Base-by-base conservation (phyloP, 92 coral and sea anemone genomes). In the Metridium senile region DNA sequence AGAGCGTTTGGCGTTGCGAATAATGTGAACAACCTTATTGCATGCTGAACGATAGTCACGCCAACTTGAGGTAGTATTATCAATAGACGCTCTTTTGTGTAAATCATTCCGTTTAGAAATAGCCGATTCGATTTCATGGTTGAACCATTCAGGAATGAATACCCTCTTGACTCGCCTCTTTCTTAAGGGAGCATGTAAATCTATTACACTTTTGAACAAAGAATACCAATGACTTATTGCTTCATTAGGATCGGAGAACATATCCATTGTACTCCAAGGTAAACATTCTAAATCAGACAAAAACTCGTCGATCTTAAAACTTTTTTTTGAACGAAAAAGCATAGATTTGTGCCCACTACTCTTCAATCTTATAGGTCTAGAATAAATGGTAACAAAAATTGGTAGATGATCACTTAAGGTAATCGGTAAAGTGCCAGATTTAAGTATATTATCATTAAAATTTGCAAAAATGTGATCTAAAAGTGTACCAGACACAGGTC, bases 381-480 rank as follows among this genome's bases (percentile, higher is more conserved):
- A n/a, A n/a, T n/a, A n/a, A n/a, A n/a, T n/a, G n/a, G n/a, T n/a
- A n/a, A n/a, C n/a, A n/a, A n/a, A n/a, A n/a, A n/a, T n/a, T n/a
- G n/a, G n/a, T n/a, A n/a, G n/a, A n/a, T n/a, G n/a, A n/a, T n/a
- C n/a, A n/a, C n/a, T n/a, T n/a, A n/a, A n/a, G n/a, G n/a, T n/a
- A n/a, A n/a, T n/a, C n/a, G n/a, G n/a, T n/a, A n/a, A n/a, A n/a
- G n/a, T n/a, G n/a, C n/a, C n/a, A n/a, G n/a, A n/a, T n/a, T n/a
- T 21, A 1, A 59, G 21, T 20, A 78, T 64, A 53, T 43, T 22
- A 10, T 52, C 83, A 11, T 67, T 67, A 10, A 39, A 33, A 18
- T 75, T 68, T 68, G 70, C 52, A 33, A 31, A 79, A 1, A 83
- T 82, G 51, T 83, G 87, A 81, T 83, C 79, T 16, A 83, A 31